phyloP scores from a whole-genome alignment of 2,888 invertebrate species.

The Nemoura dubitans region DNA sequence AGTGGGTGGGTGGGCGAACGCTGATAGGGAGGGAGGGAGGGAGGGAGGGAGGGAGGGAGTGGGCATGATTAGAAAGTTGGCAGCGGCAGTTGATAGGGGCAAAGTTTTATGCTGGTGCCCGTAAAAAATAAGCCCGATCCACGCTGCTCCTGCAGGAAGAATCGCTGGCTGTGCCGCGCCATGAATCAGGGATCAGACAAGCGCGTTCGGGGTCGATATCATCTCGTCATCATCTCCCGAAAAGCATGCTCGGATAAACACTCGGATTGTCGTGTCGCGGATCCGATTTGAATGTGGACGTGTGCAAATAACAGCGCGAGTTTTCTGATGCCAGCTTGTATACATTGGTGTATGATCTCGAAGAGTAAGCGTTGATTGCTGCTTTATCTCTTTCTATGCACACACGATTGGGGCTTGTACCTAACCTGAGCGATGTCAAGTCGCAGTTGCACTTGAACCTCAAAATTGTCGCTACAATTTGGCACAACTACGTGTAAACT shows the following conservation, averaged over 20 bases:
- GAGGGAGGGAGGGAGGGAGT: neutral
- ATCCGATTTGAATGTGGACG: neutral
- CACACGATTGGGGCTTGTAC: no score
- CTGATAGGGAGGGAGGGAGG: neutral
- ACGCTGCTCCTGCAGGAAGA: no score
- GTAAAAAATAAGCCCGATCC: neutral
- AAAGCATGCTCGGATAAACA: neutral
- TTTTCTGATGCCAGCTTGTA: neutral
- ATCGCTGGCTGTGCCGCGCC: neutral
- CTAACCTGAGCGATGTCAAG: no score
- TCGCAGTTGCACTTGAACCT: no score
- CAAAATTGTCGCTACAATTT: no score
- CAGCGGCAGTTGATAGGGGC: neutral
- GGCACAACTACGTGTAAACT: no score
- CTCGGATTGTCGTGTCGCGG: neutral
- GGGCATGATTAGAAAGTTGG: neutral
- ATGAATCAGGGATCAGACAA: neutral
- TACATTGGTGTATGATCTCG: no score
- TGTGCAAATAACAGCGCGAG: neutral
- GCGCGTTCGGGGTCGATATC: neutral
- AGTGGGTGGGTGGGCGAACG: neutral
- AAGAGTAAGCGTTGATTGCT: no score
- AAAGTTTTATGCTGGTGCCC: slow-evolving; percentile 29
- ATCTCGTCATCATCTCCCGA: neutral
- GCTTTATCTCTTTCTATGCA: no score